Evolutionary conservation across 2,797 vertebrate genomes (phyloP).

Genomic region (Rhynchonycteris naso): DNA sequence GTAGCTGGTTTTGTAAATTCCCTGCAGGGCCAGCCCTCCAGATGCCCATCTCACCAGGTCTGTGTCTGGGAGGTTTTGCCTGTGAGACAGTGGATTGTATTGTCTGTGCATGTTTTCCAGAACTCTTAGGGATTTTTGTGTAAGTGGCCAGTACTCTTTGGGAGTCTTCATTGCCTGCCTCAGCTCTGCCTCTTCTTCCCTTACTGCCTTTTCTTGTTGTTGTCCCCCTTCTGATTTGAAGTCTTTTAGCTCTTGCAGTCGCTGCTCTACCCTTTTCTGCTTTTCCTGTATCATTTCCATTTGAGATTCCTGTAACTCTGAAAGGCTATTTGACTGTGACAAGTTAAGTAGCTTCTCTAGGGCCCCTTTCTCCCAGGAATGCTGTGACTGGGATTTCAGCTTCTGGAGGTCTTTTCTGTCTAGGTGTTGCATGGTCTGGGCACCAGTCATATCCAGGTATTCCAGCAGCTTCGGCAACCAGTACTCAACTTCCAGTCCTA

Average conservation of each 20-base stretch:
- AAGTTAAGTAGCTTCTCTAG: slow-evolving; percentile 43
- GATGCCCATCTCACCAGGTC: slow-evolving; percentile 81
- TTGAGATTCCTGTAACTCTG: background rate
- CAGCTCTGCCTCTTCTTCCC: slow-evolving; percentile 59
- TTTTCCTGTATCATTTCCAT: background rate
- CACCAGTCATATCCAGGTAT: slow-evolving; percentile 64
- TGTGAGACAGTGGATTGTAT: background rate
- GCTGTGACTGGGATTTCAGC: slow-evolving; percentile 45
- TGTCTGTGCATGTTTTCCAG: slow-evolving; percentile 31
- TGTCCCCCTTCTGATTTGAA: background rate
- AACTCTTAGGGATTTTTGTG: background rate
- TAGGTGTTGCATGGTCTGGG: slow-evolving; percentile 68
- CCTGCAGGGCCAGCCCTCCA: slow-evolving; percentile 82
- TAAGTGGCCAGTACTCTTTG: background rate
- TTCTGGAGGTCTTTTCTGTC: slow-evolving; percentile 65
- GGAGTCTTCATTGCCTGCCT: slow-evolving; percentile 63
- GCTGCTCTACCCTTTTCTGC: background rate
- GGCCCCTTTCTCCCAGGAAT: slow-evolving; percentile 71
- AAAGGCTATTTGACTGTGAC: background rate
- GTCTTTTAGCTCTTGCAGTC: slow-evolving; percentile 50
- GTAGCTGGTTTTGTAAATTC: slow-evolving; percentile 80
- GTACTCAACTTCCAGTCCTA: slow-evolving; percentile 48
- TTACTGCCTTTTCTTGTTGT: background rate
- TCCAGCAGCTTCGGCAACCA: slow-evolving; percentile 70
- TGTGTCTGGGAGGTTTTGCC: slow-evolving; percentile 51